Evolutionary conservation across 2,888 invertebrate genomes (phyloP), one percentile per base, ranked within the genome.

Genomic region (Agonopterix alstromeriana): DNA sequence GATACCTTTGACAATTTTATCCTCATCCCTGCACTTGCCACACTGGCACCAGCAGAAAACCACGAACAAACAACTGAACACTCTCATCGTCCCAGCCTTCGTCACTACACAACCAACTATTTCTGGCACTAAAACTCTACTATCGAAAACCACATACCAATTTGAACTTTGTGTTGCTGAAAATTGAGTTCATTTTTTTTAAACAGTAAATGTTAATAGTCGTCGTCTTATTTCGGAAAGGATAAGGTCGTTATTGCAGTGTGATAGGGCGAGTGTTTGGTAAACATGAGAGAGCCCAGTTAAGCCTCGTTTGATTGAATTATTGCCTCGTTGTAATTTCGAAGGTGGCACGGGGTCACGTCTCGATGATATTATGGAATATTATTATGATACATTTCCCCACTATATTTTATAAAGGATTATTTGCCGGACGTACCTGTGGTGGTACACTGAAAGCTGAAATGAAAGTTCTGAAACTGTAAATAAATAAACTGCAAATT

Each of bases 261-360:
- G 64, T 65, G 69, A 70, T 70, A 71, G 68, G 77, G 73, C 69
- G 57, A 59, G 60, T 74, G 74, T 81, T 82, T 78, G 67, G 81
- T 82, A 86, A 86, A 86, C 82, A 86, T 55, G 55, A 61, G 72
- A 70, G 68, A 72, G 71, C 67, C 63, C 65, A 59, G 67, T 69
- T 83, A 85, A 87, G 82, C 83, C 78, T 55, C 61, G 70, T 68
- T 71, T 86, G 85, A 88, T 88, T 88, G 85, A 87, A 83, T 83
- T 86, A 87, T 83, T 77, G 78, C 79, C 70, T 70, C 67, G 65
- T 68, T 70, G 70, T 73, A 76, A 79, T 77, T 74, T 77, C 60
- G 68, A 63, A 70, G 63, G 66, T 63, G 64, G 56, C 62, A 55
- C 54, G 61, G 60, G 72, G 75, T 74, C 81, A 80, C 82, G 82